Conservation (phyloP, 2,113 vertebrate genomes). For the Pyxicephalus adspersus region DNA sequence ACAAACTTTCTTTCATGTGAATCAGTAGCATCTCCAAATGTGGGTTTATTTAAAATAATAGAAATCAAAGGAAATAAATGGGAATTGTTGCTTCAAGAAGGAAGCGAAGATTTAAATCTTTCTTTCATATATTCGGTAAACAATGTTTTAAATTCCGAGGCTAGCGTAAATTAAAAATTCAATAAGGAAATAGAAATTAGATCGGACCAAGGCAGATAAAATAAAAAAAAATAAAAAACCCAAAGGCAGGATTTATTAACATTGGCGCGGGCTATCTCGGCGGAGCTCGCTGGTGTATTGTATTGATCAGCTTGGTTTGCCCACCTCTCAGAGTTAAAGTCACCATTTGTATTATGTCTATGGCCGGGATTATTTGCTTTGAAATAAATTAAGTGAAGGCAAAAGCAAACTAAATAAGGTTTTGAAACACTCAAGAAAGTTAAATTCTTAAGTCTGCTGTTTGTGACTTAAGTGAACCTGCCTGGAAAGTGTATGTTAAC, state of each 20-base stretch:
- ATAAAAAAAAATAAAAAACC: too few relatives aligned
- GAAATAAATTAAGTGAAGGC: constrained; percentile 5
- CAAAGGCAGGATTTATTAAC: constrained; percentile 22
- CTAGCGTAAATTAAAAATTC: constrained; percentile 45
- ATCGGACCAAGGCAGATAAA: constrained; percentile 20
- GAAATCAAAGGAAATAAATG: too few relatives aligned
- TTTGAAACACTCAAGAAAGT: too few relatives aligned
- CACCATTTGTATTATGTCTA: constrained; percentile 13
- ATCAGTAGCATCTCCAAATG: too few relatives aligned
- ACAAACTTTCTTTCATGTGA: too few relatives aligned
- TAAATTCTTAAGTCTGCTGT: too few relatives aligned
- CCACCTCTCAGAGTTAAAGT: not conserved
- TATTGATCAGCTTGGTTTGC: constrained; percentile 9
- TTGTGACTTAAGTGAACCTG: too few relatives aligned
- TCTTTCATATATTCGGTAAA: constrained; percentile 32
- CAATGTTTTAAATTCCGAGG: constrained; percentile 37
- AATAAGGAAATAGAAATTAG: constrained; percentile 44
- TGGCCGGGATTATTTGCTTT: not conserved
- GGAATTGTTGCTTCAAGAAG: not conserved
- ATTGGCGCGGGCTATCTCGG: not conserved
- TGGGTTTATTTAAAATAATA: too few relatives aligned
- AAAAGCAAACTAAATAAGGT: too few relatives aligned
- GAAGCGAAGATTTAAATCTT: constrained; percentile 37
- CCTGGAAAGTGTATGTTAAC: too few relatives aligned
- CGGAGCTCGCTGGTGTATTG: not conserved